Conservation (phyloP, 2,113 vertebrate genomes). For the Peromyscus maniculatus region DNA sequence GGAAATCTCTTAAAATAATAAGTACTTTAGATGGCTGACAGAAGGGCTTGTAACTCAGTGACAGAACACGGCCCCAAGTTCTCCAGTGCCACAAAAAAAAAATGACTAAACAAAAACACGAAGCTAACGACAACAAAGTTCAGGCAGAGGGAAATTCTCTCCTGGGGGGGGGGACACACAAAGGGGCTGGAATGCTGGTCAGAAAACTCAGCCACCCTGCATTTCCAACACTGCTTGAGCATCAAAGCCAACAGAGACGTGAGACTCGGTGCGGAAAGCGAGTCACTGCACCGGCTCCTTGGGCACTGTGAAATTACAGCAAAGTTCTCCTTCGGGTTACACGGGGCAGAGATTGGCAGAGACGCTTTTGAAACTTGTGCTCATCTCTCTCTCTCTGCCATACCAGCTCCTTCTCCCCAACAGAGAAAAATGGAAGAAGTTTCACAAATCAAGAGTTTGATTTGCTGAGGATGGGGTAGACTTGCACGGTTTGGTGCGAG, state of each 20-base stretch:
- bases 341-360: neutral
- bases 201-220: neutral
- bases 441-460: neutral
- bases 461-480: neutral
- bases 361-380: neutral
- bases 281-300: neutral
- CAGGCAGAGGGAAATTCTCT: neutral
- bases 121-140: neutral
- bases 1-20: constrained; percentile 42
- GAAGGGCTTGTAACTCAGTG: neutral
- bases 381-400: neutral
- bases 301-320: neutral
- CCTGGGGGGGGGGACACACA: too few relatives aligned
- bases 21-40: neutral
- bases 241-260: neutral
- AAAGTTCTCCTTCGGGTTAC: neutral
- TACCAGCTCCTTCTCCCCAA: neutral
- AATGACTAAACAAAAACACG: neutral
- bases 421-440: neutral
- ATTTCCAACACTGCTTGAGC: neutral
- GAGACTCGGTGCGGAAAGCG: neutral
- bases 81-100: neutral
- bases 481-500: neutral
- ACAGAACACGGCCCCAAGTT: neutral
- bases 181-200: neutral